phyloP scores from a whole-genome alignment of 64 coral and sea anemone genomes.

The Pocillopora verrucosa region DNA sequence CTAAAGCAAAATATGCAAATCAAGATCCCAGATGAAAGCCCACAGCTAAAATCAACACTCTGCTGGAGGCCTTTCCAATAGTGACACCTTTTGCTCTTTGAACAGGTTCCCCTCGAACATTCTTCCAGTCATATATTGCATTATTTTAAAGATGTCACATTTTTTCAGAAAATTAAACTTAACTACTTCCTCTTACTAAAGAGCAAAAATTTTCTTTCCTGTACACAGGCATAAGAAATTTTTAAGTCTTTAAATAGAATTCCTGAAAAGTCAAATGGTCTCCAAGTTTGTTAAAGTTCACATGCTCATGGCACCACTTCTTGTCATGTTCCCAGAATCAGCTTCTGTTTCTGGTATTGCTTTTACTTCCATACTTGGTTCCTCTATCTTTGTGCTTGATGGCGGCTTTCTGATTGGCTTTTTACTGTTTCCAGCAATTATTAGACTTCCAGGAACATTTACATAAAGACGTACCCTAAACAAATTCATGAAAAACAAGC shows the following conservation, averaged over 20 bases:
- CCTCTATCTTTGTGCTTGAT: conserved; percentile 54
- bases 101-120: too few species aligned
- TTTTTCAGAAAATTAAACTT: too few species aligned
- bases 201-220: too few species aligned
- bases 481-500: neutral
- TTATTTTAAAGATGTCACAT: too few species aligned
- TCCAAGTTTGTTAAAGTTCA: neutral
- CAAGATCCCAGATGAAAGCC: too few species aligned
- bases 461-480: conserved; percentile 60
- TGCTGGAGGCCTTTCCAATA: too few species aligned
- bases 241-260: neutral
- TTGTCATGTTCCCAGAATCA: neutral
- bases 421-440: conserved; percentile 56
- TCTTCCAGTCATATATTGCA: too few species aligned
- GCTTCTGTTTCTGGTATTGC: conserved; percentile 8
- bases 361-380: conserved; percentile 27
- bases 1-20: too few species aligned
- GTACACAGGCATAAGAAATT: neutral
- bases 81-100: too few species aligned
- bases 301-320: conserved; percentile 42
- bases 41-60: too few species aligned
- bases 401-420: conserved; percentile 51
- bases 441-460: conserved; percentile 70
- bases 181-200: too few species aligned
- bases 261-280: neutral